Conservation (phyloP, 2,888 invertebrate species). For the Folsomia candida region DNA sequence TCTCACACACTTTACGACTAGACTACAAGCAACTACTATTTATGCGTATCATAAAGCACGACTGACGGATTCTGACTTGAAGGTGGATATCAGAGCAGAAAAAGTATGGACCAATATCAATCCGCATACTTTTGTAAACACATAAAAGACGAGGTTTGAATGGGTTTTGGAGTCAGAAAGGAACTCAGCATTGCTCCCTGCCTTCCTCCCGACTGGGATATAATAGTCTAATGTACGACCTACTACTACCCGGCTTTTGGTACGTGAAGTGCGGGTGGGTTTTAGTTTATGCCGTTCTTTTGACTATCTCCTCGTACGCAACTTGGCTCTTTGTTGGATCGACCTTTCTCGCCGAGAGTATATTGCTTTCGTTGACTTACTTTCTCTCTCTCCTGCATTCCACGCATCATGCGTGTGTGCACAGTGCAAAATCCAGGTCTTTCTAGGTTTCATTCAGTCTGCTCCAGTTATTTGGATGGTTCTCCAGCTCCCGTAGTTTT, state of each 20-base stretch:
- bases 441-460: not conserved
- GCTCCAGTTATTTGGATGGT: not conserved
- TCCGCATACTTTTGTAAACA: not conserved
- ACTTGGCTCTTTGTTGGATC: not conserved
- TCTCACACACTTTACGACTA: not conserved
- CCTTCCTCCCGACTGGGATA: not conserved
- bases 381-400: not conserved
- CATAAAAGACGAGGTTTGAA: not conserved
- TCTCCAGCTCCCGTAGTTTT: no score
- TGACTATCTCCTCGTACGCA: no score
- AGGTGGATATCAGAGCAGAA: no score
- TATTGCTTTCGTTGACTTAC: not conserved
- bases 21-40: no score
- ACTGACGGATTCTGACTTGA: no score
- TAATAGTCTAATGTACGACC: not conserved
- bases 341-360: not conserved
- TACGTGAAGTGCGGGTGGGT: not conserved
- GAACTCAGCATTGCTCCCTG: no score
- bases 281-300: no score
- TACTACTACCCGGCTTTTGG: not conserved
- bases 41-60: no score
- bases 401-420: not conserved
- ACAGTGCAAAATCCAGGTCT: not conserved
- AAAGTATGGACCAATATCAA: not conserved
- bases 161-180: no score